These are phyloP conservation scores for Anagrus nilaparvatae DNA, from an alignment of 1,140 invertebrate species.

Conservation along the genomic window DNA sequence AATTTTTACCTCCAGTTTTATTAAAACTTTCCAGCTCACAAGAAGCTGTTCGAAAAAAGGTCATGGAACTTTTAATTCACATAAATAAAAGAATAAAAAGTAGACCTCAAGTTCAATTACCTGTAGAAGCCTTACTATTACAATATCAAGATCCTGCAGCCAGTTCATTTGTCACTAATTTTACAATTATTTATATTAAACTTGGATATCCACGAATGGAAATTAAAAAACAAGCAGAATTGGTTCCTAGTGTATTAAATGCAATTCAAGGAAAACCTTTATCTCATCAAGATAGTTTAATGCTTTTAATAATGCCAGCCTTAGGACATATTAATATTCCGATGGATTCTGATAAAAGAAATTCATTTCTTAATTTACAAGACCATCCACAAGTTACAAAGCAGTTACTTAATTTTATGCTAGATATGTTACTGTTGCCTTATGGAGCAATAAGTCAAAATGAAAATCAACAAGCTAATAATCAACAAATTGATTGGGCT, in stretches of 20 bases:
- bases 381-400: slow-evolving; percentile 53
- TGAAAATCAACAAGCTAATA: slow-evolving; percentile 27
- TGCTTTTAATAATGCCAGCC: slow-evolving; percentile 71
- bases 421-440: slow-evolving; percentile 74
- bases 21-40: slow-evolving; percentile 77
- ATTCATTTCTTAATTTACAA: slow-evolving; percentile 47
- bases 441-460: slow-evolving; percentile 50
- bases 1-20: slow-evolving; percentile 82
- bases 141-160: slow-evolving; percentile 71
- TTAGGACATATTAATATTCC: slow-evolving; percentile 62
- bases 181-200: slow-evolving; percentile 88
- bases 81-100: slow-evolving; percentile 84
- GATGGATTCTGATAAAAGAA: slow-evolving; percentile 50
- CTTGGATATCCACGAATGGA: slow-evolving; percentile 78
- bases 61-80: slow-evolving; percentile 88
- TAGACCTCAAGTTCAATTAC: slow-evolving; percentile 70
- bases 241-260: slow-evolving; percentile 66
- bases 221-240: slow-evolving; percentile 60
- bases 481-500: slow-evolving; percentile 34
- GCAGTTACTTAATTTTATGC: slow-evolving; percentile 64
- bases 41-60: slow-evolving; percentile 77
- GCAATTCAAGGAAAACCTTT: slow-evolving; percentile 71
- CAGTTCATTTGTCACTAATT: slow-evolving; percentile 81
- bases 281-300: slow-evolving; percentile 75
- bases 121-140: slow-evolving; percentile 71